A percentile compares a stretch with the other conserved stretches of the same genome.
These are phyloP conservation scores for Daubentonia madagascariensis DNA, from an alignment of 2,113 vertebrate species.

Conservation along the genomic window DNA sequence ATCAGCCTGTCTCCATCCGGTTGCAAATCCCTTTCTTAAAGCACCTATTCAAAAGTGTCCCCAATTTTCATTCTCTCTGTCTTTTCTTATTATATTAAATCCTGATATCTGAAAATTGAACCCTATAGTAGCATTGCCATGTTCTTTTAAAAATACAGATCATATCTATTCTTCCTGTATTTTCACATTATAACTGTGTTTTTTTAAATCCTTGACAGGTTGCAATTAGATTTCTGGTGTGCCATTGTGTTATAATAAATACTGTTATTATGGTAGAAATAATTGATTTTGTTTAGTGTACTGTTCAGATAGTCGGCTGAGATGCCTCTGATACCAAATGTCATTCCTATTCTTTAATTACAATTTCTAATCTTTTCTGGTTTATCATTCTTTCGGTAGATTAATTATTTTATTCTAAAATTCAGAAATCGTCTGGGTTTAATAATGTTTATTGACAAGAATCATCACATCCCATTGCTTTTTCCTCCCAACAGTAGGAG, in stretches of 20 bases:
- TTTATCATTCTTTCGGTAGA: conserved; percentile 77
- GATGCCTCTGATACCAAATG: conserved; percentile 69
- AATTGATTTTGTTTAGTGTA: conserved; percentile 69
- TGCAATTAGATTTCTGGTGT: conserved; percentile 76
- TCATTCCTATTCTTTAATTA: conserved; percentile 80
- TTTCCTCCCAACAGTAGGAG: not conserved
- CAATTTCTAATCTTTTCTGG: conserved; percentile 78
- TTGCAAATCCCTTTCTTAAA: conserved; percentile 81
- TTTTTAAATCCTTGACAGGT: conserved; percentile 68
- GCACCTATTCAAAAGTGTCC: conserved; percentile 71
- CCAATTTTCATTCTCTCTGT: conserved; percentile 82
- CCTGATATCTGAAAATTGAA: conserved; percentile 75
- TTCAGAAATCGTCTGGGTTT: conserved; percentile 54
- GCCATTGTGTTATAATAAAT: conserved; percentile 80
- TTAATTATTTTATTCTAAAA: conserved; percentile 80
- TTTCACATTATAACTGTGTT: conserved; percentile 72
- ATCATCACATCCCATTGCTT: conserved; percentile 40
- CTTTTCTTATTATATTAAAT: conserved; percentile 79
- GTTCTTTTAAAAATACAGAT: conserved; percentile 72
- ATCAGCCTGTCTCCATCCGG: conserved; percentile 70
- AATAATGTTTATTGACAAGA: conserved; percentile 76
- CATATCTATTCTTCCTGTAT: conserved; percentile 73
- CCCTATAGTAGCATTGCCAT: conserved; percentile 54
- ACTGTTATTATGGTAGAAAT: conserved; percentile 78
- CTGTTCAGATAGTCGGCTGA: conserved; percentile 75